phyloP scores from a whole-genome alignment of 2,797 vertebrate genomes.

The Gymnoscopelus microlampas region DNA sequence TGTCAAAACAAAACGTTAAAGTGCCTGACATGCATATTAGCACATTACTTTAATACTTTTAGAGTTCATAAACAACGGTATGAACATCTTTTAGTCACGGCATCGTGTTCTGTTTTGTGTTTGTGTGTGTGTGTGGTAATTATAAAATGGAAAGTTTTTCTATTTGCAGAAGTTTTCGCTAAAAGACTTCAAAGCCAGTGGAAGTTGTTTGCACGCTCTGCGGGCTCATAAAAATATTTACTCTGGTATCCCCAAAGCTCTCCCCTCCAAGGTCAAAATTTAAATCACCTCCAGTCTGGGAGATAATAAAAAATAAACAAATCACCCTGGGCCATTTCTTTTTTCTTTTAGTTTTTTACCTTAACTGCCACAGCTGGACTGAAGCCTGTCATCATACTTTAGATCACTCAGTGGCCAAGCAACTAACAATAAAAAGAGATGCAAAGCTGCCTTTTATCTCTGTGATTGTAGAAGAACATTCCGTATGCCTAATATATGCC shows the following conservation, averaged over 20 bases:
- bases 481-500: too few relatives aligned
- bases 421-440: slow-evolving; percentile 24
- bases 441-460: background rate
- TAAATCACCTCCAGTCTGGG: background rate
- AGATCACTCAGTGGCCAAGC: slow-evolving; percentile 8
- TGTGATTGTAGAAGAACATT: too few relatives aligned
- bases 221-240: slow-evolving; percentile 42
- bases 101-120: too few relatives aligned
- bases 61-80: background rate
- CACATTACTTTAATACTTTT: slow-evolving; percentile 22
- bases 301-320: background rate
- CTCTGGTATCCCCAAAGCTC: slow-evolving; percentile 13
- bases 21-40: slow-evolving; percentile 30
- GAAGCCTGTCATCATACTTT: background rate
- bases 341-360: background rate
- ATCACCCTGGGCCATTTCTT: background rate
- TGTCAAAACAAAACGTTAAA: slow-evolving; percentile 8
- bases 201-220: slow-evolving; percentile 38
- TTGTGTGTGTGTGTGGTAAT: background rate
- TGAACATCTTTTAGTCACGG: background rate
- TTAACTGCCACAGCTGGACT: slow-evolving; percentile 3
- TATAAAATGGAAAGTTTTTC: slow-evolving; percentile 39
- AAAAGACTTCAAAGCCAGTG: slow-evolving; percentile 37
- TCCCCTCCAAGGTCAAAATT: slow-evolving; percentile 14
- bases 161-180: slow-evolving; percentile 5